Base-by-base conservation (phyloP, 2,113 vertebrate genomes). In the Salvelinus alpinus region DNA sequence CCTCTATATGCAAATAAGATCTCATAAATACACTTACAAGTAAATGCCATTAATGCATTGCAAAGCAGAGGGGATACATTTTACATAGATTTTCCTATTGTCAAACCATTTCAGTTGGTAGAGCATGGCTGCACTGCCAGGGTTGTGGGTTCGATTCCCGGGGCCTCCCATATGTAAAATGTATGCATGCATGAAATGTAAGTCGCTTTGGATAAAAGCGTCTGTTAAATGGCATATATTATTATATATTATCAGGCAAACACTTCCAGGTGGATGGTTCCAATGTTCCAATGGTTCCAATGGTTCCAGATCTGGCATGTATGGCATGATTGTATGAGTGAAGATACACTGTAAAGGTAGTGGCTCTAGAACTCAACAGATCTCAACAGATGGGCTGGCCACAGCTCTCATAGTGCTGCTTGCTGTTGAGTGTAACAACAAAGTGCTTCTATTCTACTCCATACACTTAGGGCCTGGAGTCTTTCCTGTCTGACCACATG, bases 1-100 rank as follows among this genome's bases (percentile, higher is more conserved):
- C 48, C 22, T 68, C 51, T 27, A 31, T 34, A 69, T 78, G 74
- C 25, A 74, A 71, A 77, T 69, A 59, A 44, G 34, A 44, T 24
- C 16, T 54, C 31, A 51, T 48, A 76, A 48, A 48, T 44, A 44
- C 2, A 5, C 16, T 24, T 34, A 4, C 12, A 60, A 31, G 3
- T 34, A 57, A 16, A 54, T 3, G 25, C 44, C 24, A 71, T 54
- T 27, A 20, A 57, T 57, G 5, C 48, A 29, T 44, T 27, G n/a
- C 6, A 62, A 62, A 62, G 18, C 59, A 62, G 59, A 24, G 8
- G 6, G 16, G 1, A 54, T 4, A 18, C 16, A 54, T 54, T 16
- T 54, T 18, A 18, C 16, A 54, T 54, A 5, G 51, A 54, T 3
- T 44, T 44, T 44, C 9, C 38, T 11, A 44, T 18, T 54, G 51